Conservation (phyloP, 2,113 vertebrate genomes). For the Megaleporinus macrocephalus region DNA sequence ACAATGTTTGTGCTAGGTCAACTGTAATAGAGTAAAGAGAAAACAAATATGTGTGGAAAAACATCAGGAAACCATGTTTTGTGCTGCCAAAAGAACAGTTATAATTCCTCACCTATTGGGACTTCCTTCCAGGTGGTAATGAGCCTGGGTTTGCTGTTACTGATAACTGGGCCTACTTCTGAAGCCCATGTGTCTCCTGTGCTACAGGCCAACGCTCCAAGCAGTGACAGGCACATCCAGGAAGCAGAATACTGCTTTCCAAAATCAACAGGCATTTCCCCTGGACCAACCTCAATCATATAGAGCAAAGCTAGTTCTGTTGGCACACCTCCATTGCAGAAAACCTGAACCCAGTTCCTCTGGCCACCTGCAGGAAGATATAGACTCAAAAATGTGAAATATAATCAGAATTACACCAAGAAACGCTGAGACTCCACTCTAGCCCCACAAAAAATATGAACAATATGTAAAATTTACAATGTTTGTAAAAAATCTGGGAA, state of each 20-base stretch:
- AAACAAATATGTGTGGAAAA: too few relatives aligned
- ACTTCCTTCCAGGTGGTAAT: constrained; percentile 95
- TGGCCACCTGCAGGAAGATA: constrained; percentile 84
- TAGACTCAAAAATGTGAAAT: background rate
- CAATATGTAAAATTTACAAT: too few relatives aligned
- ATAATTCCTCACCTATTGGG: constrained; percentile 83
- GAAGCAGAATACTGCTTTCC: constrained; percentile 89
- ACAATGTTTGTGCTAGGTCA: too few relatives aligned
- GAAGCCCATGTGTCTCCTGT: constrained; percentile 96
- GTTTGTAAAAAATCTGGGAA: too few relatives aligned
- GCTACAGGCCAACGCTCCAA: constrained; percentile 89
- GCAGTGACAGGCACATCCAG: constrained; percentile 95
- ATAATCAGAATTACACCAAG: background rate
- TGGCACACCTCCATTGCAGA: constrained; percentile 93
- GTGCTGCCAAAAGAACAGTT: too few relatives aligned
- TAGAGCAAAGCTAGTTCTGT: constrained; percentile 93
- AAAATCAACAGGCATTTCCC: constrained; percentile 94
- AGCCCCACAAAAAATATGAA: too few relatives aligned
- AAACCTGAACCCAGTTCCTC: constrained; percentile 95
- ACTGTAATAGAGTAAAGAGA: too few relatives aligned
- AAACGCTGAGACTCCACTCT: too few relatives aligned
- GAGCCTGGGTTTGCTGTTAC: constrained; percentile 83
- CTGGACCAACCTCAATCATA: constrained; percentile 95
- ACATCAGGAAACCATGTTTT: too few relatives aligned
- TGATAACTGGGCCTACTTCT: constrained; percentile 88